These are phyloP conservation scores for Leptinotarsa rubiginosa DNA, from an alignment of 2,888 invertebrate species.

Conservation along the genomic window DNA sequence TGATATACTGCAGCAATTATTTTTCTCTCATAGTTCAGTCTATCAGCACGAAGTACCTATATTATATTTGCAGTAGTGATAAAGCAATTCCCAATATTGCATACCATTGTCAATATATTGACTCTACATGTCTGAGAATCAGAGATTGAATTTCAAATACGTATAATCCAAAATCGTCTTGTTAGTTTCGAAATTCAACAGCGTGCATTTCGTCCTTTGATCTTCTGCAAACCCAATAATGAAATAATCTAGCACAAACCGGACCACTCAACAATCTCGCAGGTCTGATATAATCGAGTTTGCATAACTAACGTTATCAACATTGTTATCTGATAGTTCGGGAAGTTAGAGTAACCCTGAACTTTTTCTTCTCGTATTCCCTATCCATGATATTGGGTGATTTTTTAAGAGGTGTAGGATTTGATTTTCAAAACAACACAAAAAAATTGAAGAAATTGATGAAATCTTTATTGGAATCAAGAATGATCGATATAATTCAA, in stretches of 20 bases:
- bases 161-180: constrained; percentile 1
- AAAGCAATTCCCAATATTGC: not conserved
- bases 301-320: constrained; percentile 1
- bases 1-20: too few relatives aligned
- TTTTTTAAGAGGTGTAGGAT: too few relatives aligned
- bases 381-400: too few relatives aligned
- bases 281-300: constrained; percentile 11
- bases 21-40: too few relatives aligned
- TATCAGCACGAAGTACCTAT: too few relatives aligned
- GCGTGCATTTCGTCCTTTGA: constrained; percentile 13
- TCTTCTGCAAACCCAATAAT: not conserved
- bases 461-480: too few relatives aligned
- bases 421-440: too few relatives aligned
- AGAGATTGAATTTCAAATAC: not conserved
- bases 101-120: not conserved
- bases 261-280: constrained; percentile 3
- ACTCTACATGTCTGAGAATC: not conserved
- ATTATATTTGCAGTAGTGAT: too few relatives aligned
- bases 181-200: not conserved
- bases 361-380: not conserved
- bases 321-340: constrained; percentile 9
- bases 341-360: not conserved
- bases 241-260: constrained; percentile 3
- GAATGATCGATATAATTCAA: too few relatives aligned
- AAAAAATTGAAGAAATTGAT: too few relatives aligned